Conservation (phyloP, 2,113 vertebrate genomes). For the Acinonyx jubatus region DNA sequence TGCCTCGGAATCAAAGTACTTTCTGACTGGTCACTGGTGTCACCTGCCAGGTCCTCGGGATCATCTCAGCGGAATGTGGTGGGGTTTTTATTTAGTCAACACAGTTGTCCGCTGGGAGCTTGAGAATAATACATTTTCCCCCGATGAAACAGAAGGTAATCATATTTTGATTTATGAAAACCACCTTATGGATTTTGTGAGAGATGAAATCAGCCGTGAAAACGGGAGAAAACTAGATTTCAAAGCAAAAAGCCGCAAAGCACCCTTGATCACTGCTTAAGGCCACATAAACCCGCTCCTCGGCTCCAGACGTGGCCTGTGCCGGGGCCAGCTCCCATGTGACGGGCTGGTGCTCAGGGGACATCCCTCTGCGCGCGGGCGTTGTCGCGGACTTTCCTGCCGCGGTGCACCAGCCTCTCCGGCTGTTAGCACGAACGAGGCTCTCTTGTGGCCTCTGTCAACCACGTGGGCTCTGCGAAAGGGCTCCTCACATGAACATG, state of each 20-base stretch:
- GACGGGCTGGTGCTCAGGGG: neutral
- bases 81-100: neutral
- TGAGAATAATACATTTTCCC: neutral
- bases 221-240: neutral
- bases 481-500: neutral
- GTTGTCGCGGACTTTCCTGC: rapidly evolving
- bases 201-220: neutral
- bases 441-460: neutral
- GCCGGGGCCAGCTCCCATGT: rapidly evolving
- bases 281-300: rapidly evolving
- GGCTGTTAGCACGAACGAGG: neutral
- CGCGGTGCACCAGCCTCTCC: neutral
- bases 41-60: rapidly evolving
- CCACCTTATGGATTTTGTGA: neutral
- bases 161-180: neutral
- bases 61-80: rapidly evolving
- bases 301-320: rapidly evolving
- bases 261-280: neutral
- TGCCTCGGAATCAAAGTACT: rapidly evolving
- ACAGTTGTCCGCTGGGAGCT: neutral
- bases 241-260: neutral
- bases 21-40: rapidly evolving
- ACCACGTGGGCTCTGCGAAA: too few species aligned
- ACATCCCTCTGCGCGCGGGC: rapidly evolving
- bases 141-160: neutral